Evolutionary conservation across 2,888 invertebrate species (phyloP), one percentile per base, ranked within the genome.

Genomic region (Rhyacophila evoluta): DNA sequence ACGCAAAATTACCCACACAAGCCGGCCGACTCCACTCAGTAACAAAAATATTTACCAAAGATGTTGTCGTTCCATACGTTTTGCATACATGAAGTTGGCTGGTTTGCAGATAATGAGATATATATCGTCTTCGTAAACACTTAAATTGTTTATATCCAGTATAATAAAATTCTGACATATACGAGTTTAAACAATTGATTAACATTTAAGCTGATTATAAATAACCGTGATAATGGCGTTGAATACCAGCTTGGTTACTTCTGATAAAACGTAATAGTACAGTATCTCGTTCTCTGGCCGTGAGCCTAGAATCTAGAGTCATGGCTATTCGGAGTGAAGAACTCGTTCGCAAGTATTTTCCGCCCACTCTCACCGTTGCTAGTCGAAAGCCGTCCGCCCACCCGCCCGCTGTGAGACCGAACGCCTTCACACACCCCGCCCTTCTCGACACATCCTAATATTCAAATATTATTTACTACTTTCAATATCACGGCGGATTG

Each of bases 251-350:
- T 55, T 55, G 55, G 55, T 25, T 8, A 25, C 19, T 8, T 2
- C 25, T 55, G 55, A 55, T 15, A 5, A 19, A 6, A 25, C 6
- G 1, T 39, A 19, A 33, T 55, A 19, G 8, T 55, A 55, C 0
- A 55, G 19, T 55, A 55, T 55, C 55, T 55, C 25, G 55, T 19
- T 55, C 55, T 19, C 25, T 55, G 55, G 55, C 25, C 55, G 19
- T 55, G 55, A 55, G 55, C 55, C 55, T 55, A 55, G 55, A 55
- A 55, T 55, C 55, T 55, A 55, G 55, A 55, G 55, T 55, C 55
- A 55, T 55, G 55, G 55, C 55, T 55, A 55, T 55, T 55, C 55
- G 19, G 55, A 55, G 55, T 55, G 55, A 55, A 55, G 55, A 55
- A 55, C 55, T 55, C 55, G 55, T 55, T 55, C 55, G 55, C 55